phyloP scores from a whole-genome alignment of 2,797 vertebrate species.

The Bradypus variegatus region DNA sequence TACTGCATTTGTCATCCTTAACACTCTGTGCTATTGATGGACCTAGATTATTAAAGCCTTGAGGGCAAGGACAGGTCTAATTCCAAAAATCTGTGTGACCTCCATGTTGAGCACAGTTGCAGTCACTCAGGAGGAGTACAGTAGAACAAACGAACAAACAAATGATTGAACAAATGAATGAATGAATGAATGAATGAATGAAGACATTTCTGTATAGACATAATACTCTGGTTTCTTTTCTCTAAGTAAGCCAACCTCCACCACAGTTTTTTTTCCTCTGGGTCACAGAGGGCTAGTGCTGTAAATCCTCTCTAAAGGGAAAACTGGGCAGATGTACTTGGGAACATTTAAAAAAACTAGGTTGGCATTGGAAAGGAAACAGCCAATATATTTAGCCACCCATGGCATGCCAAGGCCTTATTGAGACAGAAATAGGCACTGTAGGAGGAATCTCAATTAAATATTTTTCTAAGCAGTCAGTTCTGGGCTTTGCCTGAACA shows the following conservation, averaged over 20 bases:
- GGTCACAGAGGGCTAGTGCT: slow-evolving; percentile 46
- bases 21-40: no score
- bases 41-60: background rate
- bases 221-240: slow-evolving; percentile 9
- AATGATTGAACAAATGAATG: no score
- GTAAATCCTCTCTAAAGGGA: slow-evolving; percentile 54
- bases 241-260: background rate
- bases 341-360: slow-evolving; percentile 73
- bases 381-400: slow-evolving; percentile 77
- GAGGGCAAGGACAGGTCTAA: background rate
- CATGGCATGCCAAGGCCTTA: slow-evolving; percentile 76
- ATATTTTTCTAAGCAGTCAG: slow-evolving; percentile 74
- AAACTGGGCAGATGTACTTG: slow-evolving; percentile 75
- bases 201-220: background rate
- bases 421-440: slow-evolving; percentile 67
- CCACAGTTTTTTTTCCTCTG: background rate
- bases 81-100: background rate
- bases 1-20: background rate
- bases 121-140: background rate
- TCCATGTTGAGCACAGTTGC: background rate
- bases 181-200: background rate
- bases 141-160: no score
- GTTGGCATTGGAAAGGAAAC: slow-evolving; percentile 71
- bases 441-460: slow-evolving; percentile 76
- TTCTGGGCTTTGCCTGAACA: slow-evolving; percentile 62